Conservation (phyloP, 1,140 invertebrate species). For the Lasaia peninsularis region DNA sequence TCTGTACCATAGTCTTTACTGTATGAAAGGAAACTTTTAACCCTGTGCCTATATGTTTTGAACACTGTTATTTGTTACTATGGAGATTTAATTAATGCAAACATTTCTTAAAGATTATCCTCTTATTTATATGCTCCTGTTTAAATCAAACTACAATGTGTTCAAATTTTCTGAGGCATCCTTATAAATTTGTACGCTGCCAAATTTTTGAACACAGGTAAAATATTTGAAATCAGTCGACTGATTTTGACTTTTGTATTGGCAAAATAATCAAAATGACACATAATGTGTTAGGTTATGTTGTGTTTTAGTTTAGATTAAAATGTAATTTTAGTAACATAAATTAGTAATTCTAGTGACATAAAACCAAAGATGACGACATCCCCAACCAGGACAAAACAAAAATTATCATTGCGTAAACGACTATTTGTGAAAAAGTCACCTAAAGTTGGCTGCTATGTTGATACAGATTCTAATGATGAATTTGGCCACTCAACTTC, state of each 20-base stretch:
- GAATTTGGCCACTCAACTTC: slow-evolving; percentile 60
- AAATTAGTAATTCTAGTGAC: slow-evolving; percentile 53
- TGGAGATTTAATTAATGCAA: slow-evolving; percentile 13
- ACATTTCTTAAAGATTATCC: neutral
- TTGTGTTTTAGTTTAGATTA: slow-evolving; percentile 61
- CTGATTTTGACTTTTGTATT: slow-evolving; percentile 13
- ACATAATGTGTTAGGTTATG: slow-evolving; percentile 59
- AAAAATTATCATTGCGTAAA: slow-evolving; percentile 71
- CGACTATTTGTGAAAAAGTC: slow-evolving; percentile 73
- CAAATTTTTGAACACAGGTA: slow-evolving; percentile 27
- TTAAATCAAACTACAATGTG: neutral
- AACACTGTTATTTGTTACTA: slow-evolving; percentile 9
- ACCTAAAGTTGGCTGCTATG: slow-evolving; percentile 73
- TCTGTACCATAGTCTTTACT: too few species aligned
- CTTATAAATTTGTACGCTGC: neutral
- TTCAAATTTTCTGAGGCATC: neutral
- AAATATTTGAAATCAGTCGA: slow-evolving; percentile 23
- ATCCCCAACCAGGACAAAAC: slow-evolving; percentile 67
- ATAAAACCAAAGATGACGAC: slow-evolving; percentile 67
- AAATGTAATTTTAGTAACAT: slow-evolving; percentile 72
- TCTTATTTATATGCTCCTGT: neutral
- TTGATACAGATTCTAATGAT: slow-evolving; percentile 68
- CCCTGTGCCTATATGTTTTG: neutral
- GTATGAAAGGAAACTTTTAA: too few species aligned
- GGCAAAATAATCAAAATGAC: slow-evolving; percentile 42